Conservation (phyloP, 2,113 vertebrate species). For the Takifugu bimaculatus region DNA sequence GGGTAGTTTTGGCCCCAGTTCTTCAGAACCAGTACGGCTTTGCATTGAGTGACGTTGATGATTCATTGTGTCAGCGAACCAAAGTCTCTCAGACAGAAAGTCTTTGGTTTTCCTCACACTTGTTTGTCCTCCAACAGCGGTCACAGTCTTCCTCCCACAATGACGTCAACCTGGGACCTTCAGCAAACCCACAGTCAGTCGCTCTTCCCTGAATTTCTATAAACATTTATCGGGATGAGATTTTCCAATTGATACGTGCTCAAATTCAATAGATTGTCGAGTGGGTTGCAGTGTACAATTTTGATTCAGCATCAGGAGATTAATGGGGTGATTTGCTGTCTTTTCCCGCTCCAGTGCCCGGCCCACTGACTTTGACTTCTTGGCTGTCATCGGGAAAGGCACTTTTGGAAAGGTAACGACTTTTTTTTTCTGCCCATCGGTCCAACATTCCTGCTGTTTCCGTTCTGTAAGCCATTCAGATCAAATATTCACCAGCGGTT, state of each 20-base stretch:
- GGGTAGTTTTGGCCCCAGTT: not conserved
- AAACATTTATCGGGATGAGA: not conserved
- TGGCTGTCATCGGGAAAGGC: conserved; percentile 76
- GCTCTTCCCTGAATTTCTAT: not conserved
- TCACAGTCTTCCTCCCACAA: conserved; percentile 63
- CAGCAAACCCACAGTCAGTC: conserved; percentile 97
- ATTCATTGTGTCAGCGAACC: not conserved
- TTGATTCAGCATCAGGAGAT: not conserved
- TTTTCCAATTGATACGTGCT: not conserved
- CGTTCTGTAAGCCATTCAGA: conserved; percentile 4
- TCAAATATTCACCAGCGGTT: conserved; percentile 1
- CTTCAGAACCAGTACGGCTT: too few relatives aligned
- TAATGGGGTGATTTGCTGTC: conserved; percentile 4
- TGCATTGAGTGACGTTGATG: too few relatives aligned
- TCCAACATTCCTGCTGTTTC: conserved; percentile 3
- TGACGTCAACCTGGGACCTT: conserved; percentile 92
- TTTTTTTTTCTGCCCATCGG: conserved; percentile 16
- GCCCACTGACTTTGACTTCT: conserved; percentile 78
- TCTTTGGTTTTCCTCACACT: not conserved
- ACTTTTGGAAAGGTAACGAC: conserved; percentile 76
- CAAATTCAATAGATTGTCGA: not conserved
- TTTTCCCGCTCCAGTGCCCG: conserved; percentile 62
- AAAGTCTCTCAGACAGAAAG: not conserved
- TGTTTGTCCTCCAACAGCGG: conserved; percentile 58
- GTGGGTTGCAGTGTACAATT: not conserved